phyloP scores from a whole-genome alignment of 2,888 invertebrate species.

The Himalopsyche kuldschensis region DNA sequence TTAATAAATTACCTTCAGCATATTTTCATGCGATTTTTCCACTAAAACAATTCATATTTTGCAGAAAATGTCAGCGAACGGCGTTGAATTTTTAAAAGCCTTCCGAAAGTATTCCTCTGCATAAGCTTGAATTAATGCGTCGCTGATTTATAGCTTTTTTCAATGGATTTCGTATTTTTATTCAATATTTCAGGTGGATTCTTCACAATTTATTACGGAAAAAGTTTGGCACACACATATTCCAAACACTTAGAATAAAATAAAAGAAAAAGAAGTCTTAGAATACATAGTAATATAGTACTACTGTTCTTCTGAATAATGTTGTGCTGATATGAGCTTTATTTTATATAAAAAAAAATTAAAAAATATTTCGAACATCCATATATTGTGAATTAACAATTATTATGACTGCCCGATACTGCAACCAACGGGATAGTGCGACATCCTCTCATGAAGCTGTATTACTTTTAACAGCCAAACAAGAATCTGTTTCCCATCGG shows the following conservation, averaged over 20 bases:
- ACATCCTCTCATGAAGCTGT: too few relatives aligned
- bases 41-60: not conserved
- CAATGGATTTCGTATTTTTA: conserved; percentile 32
- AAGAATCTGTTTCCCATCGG: too few relatives aligned
- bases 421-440: too few relatives aligned
- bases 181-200: conserved; percentile 37
- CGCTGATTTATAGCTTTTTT: conserved; percentile 30
- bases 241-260: conserved; percentile 16
- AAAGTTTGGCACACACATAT: conserved; percentile 4
- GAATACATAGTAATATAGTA: too few relatives aligned
- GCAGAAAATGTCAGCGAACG: conserved; percentile 26
- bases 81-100: conserved; percentile 14
- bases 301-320: too few relatives aligned
- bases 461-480: too few relatives aligned
- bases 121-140: conserved; percentile 33
- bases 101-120: conserved; percentile 7
- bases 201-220: conserved; percentile 24
- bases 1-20: not conserved
- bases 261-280: not conserved
- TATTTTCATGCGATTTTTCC: not conserved
- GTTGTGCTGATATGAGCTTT: too few relatives aligned
- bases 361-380: too few relatives aligned
- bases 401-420: too few relatives aligned
- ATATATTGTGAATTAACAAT: too few relatives aligned
- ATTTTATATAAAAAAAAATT: too few relatives aligned